These are phyloP conservation scores for Drosophila pseudoobscura DNA, from an alignment of 1,140 invertebrate genomes.

Conservation along the genomic window DNA sequence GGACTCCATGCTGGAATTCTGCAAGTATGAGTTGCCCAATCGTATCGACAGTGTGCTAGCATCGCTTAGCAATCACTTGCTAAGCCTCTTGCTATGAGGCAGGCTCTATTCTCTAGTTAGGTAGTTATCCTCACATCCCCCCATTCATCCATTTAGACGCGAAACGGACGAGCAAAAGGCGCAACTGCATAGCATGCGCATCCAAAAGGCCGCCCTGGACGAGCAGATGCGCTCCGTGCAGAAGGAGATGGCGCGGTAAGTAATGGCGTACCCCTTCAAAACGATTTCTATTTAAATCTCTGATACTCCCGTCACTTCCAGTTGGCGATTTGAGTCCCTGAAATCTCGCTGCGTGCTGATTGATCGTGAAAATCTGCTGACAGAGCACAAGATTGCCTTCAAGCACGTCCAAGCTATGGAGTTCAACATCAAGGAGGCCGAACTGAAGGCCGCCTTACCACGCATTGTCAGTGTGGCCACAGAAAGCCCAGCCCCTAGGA, in stretches of 20 bases:
- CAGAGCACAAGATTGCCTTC: conserved; percentile 72
- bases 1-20: conserved; percentile 81
- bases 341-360: conserved; percentile 81
- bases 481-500: neutral
- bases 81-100: conserved; percentile 53
- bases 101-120: conserved; percentile 57
- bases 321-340: conserved; percentile 82
- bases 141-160: conserved; percentile 68
- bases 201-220: conserved; percentile 76
- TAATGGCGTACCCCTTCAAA: neutral
- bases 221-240: conserved; percentile 71
- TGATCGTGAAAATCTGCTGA: conserved; percentile 76
- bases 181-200: conserved; percentile 66
- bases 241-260: conserved; percentile 74
- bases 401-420: conserved; percentile 68
- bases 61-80: conserved; percentile 52
- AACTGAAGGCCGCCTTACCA: conserved; percentile 60
- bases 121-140: conserved; percentile 30
- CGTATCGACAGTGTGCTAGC: conserved; percentile 50
- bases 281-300: neutral
- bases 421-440: conserved; percentile 65
- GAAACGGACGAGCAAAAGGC: conserved; percentile 80
- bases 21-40: conserved; percentile 79
- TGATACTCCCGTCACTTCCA: conserved; percentile 5
- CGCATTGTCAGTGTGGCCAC: conserved; percentile 50